Conservation (phyloP, 1,140 invertebrate species). For the Hydropsyche tenuis region DNA sequence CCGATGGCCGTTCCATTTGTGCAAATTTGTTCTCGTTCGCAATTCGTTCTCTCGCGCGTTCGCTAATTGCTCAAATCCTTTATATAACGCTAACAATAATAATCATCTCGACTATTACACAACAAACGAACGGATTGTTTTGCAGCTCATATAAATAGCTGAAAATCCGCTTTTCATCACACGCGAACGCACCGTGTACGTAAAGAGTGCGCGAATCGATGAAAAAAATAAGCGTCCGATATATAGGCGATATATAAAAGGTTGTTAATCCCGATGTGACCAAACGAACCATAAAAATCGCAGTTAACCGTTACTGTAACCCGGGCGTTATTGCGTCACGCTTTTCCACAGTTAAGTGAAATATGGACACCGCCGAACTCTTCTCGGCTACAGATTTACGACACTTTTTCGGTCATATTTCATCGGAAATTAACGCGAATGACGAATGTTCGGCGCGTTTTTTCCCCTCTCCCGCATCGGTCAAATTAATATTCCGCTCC, state of each 20-base stretch:
- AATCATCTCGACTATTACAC: no score
- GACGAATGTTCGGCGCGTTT: background rate
- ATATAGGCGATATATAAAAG: background rate
- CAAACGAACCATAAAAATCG: slow-evolving; percentile 17
- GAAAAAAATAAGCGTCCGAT: no score
- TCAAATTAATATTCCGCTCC: background rate
- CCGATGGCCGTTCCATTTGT: no score
- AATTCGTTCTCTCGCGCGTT: no score
- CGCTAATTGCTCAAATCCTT: no score
- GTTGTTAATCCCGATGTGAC: background rate
- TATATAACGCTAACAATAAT: no score
- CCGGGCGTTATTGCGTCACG: background rate
- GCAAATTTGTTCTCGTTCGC: no score
- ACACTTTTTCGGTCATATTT: background rate
- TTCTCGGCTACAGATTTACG: background rate
- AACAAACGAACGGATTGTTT: no score
- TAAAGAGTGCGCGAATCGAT: no score
- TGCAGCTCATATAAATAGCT: no score
- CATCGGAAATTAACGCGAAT: slow-evolving; percentile 17
- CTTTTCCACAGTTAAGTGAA: slow-evolving; percentile 17
- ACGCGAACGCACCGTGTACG: no score
- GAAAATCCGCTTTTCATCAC: no score
- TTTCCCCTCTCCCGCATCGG: background rate
- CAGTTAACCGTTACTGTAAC: slow-evolving; percentile 17
- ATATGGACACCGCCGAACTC: background rate